phyloP scores from a whole-genome alignment of 2,113 vertebrate genomes.

The Egretta garzetta region DNA sequence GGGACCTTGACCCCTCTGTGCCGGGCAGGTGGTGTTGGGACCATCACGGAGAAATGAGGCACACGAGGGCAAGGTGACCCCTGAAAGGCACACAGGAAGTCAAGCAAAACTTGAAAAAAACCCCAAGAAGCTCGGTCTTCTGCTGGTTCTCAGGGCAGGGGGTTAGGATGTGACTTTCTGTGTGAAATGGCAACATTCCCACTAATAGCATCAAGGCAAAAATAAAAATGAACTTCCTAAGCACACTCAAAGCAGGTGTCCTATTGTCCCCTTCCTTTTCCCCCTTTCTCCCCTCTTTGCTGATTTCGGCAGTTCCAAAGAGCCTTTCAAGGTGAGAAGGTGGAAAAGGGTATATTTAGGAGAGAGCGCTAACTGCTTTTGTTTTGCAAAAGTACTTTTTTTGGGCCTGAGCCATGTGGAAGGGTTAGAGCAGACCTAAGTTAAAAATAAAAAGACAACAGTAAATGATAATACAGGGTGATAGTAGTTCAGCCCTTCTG shows the following conservation, averaged over 20 bases:
- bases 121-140: background rate
- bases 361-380: background rate
- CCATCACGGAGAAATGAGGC: fast-evolving
- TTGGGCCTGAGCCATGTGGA: background rate
- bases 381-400: background rate
- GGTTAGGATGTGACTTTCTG: background rate
- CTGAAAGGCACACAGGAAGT: background rate
- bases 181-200: background rate
- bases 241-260: background rate
- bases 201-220: background rate
- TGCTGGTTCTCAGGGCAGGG: background rate
- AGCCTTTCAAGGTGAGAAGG: background rate
- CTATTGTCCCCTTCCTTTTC: background rate
- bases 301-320: background rate
- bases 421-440: background rate
- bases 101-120: background rate
- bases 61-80: fast-evolving
- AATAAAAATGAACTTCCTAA: background rate
- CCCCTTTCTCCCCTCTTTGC: background rate
- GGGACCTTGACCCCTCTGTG: background rate
- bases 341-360: background rate
- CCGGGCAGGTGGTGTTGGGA: no score
- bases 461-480: background rate
- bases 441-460: background rate
- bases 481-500: background rate